Evolutionary conservation across 2,888 invertebrate genomes (phyloP).

Genomic region (Eupithecia abbreviata): DNA sequence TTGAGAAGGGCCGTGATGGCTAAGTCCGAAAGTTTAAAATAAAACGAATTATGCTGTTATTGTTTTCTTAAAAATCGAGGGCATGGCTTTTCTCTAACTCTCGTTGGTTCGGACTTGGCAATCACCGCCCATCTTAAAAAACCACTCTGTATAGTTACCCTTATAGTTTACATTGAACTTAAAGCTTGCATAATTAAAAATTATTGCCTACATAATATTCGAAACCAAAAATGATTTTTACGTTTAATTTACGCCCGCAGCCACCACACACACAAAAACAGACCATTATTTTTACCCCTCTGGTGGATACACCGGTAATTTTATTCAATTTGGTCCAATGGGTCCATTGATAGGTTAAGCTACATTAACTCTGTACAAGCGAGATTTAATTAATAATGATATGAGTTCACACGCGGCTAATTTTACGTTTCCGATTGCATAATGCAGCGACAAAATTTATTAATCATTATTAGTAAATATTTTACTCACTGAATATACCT

Average conservation of each 20-base stretch:
- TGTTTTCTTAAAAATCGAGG: no score
- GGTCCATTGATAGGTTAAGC: constrained; percentile 38
- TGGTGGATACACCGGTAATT: constrained; percentile 26
- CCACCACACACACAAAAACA: constrained; percentile 6
- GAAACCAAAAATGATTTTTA: constrained; percentile 7
- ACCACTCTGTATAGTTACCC: no score
- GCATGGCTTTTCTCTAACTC: no score
- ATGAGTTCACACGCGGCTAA: constrained; percentile 29
- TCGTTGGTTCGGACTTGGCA: no score
- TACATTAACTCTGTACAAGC: constrained; percentile 42
- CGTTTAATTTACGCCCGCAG: constrained; percentile 5
- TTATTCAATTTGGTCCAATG: constrained; percentile 34
- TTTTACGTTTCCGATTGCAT: constrained; percentile 27
- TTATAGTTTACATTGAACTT: neutral
- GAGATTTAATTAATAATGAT: constrained; percentile 41
- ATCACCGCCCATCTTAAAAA: no score
- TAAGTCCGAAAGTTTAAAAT: no score
- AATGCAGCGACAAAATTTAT: neutral
- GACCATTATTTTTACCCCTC: constrained; percentile 27
- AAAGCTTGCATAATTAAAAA: neutral
- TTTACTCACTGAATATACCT: neutral
- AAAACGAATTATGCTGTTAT: no score
- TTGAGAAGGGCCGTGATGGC: no score
- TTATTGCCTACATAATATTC: neutral
- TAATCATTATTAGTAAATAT: no score